These are phyloP conservation scores for Dipodomys ordii DNA, from an alignment of 2,113 vertebrate species.

Conservation along the genomic window DNA sequence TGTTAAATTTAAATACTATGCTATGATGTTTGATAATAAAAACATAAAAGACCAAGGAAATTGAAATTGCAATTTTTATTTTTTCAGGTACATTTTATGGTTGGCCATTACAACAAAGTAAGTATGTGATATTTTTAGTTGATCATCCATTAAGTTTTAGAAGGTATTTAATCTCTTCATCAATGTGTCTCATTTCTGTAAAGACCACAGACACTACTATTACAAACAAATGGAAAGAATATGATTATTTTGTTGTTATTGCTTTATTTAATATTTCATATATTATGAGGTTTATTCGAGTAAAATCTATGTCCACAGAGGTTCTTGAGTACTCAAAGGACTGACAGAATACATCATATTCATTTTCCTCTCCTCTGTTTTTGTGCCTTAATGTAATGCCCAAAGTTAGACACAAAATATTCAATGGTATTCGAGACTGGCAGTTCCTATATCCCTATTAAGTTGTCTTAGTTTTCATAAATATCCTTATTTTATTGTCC, in stretches of 20 bases:
- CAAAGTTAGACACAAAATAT: slow-evolving; percentile 56
- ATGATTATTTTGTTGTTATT: slow-evolving; percentile 72
- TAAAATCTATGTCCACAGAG: slow-evolving; percentile 73
- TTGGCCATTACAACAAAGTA: slow-evolving; percentile 68
- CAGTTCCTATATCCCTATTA: neutral
- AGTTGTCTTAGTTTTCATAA: neutral
- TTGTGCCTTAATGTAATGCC: slow-evolving; percentile 69
- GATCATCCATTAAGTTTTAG: slow-evolving; percentile 76
- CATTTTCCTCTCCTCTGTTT: slow-evolving; percentile 58
- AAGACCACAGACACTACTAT: slow-evolving; percentile 2
- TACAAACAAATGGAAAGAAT: slow-evolving; percentile 63
- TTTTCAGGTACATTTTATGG: slow-evolving; percentile 70
- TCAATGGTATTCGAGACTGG: slow-evolving; percentile 65
- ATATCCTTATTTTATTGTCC: neutral
- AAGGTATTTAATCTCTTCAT: slow-evolving; percentile 69
- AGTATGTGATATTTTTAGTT: slow-evolving; percentile 71
- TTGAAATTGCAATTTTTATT: slow-evolving; percentile 74
- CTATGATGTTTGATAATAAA: slow-evolving; percentile 64
- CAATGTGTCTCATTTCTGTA: slow-evolving; percentile 66
- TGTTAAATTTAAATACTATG: slow-evolving; percentile 56
- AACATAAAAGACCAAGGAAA: slow-evolving; percentile 68
- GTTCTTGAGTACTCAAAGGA: slow-evolving; percentile 67
- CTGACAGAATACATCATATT: slow-evolving; percentile 52
- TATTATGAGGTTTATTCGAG: slow-evolving; percentile 61
- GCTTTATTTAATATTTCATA: slow-evolving; percentile 66